Evolutionary conservation across 2,797 vertebrate genomes (phyloP).

Genomic region (Spondyliosoma cantharus): DNA sequence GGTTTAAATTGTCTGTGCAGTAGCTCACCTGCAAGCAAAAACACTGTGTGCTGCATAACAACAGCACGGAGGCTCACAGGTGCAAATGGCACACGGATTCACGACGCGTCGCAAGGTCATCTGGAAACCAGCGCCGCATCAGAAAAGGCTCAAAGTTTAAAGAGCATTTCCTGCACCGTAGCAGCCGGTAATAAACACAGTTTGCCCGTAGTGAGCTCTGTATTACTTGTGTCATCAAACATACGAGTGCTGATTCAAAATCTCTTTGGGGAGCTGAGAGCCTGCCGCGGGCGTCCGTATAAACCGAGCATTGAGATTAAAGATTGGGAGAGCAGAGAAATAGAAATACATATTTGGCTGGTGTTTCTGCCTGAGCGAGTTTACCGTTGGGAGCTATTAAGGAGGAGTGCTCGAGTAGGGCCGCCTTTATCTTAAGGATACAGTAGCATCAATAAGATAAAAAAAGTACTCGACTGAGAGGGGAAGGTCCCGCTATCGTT

Average conservation of each 20-base stretch:
- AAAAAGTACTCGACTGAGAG: not conserved
- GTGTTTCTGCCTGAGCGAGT: constrained; percentile 43
- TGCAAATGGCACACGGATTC: constrained; percentile 8
- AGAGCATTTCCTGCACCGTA: constrained; percentile 21
- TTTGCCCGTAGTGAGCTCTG: constrained; percentile 39
- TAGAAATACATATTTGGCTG: constrained; percentile 40
- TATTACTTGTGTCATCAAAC: constrained; percentile 57
- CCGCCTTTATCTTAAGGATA: constrained; percentile 47
- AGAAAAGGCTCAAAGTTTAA: constrained; percentile 25
- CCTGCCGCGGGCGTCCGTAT: constrained; percentile 44
- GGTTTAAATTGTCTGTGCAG: constrained; percentile 53
- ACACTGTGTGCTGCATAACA: constrained; percentile 52
- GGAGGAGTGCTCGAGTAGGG: constrained; percentile 1
- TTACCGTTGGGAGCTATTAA: constrained; percentile 22
- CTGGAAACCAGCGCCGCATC: constrained; percentile 33
- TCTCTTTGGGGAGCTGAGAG: constrained; percentile 43
- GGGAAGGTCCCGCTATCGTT: constrained; percentile 26
- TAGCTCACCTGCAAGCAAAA: constrained; percentile 47
- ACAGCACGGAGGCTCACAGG: constrained; percentile 25
- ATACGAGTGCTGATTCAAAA: constrained; percentile 52
- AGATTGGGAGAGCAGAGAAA: constrained; percentile 48
- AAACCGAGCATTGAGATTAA: constrained; percentile 56
- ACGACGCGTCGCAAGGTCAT: constrained; percentile 49
- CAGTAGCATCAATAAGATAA: constrained; percentile 29
- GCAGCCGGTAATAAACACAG: constrained; percentile 29